Percentiles rank a stretch among this genome's conserved stretches.
Evolutionary conservation across 2,797 vertebrate species (phyloP).

Genomic region (Pampus argenteus): DNA sequence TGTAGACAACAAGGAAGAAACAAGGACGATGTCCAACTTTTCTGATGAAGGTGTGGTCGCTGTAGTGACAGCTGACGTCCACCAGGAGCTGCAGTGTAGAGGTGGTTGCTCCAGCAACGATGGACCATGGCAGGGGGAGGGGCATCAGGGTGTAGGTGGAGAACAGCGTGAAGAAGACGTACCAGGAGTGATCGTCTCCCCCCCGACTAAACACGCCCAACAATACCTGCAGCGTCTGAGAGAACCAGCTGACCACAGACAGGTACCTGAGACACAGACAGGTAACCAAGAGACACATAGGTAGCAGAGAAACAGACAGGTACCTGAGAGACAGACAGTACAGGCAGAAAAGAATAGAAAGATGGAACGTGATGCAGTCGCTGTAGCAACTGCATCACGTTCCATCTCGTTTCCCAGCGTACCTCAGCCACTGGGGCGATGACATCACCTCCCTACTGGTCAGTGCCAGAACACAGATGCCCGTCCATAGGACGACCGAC

Average conservation of each 20-base stretch:
- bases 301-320: too few relatives aligned
- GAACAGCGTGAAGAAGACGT: slow-evolving; percentile 78
- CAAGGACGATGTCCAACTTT: slow-evolving; percentile 16
- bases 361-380: too few relatives aligned
- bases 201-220: slow-evolving; percentile 60
- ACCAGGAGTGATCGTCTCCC: slow-evolving; percentile 77
- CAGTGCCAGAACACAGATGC: slow-evolving; percentile 40
- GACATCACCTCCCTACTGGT: slow-evolving; percentile 45
- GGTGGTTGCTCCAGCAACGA: slow-evolving; percentile 64
- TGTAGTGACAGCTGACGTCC: slow-evolving; percentile 48
- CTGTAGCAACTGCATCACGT: too few relatives aligned
- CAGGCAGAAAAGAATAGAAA: background rate
- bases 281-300: background rate
- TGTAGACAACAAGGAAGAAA: background rate
- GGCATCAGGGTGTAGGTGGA: slow-evolving; percentile 77
- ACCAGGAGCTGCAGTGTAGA: slow-evolving; percentile 69
- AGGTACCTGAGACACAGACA: slow-evolving; percentile 54
- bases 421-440: slow-evolving; percentile 58
- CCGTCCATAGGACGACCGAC: slow-evolving; percentile 40
- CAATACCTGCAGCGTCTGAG: slow-evolving; percentile 73
- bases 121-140: slow-evolving; percentile 77
- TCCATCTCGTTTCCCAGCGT: background rate
- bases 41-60: slow-evolving; percentile 22
- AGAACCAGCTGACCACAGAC: slow-evolving; percentile 75
- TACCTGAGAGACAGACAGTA: background rate